A percentile compares a stretch with the other conserved stretches of the same genome.
These are phyloP conservation scores for Phthorimaea operculella DNA, from an alignment of 1,140 invertebrate species.

Conservation along the genomic window DNA sequence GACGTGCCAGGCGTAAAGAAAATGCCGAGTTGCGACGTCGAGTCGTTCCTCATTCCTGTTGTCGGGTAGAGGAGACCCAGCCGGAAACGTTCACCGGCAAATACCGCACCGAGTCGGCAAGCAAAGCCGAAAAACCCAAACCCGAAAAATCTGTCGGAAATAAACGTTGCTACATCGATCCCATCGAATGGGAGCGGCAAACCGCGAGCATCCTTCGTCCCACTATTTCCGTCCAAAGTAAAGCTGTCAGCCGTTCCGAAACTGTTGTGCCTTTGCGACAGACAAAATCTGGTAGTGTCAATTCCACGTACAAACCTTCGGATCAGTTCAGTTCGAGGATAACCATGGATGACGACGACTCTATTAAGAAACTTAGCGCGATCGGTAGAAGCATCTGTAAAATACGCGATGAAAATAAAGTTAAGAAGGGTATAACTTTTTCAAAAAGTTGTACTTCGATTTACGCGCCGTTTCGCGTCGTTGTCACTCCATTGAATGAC, in stretches of 20 bases:
- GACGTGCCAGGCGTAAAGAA: conserved; percentile 63
- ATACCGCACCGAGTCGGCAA: conserved; percentile 58
- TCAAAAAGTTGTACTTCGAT: conserved; percentile 54
- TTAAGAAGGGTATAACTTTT: conserved; percentile 43
- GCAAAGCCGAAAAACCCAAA: conserved; percentile 42
- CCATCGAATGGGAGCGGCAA: conserved; percentile 59
- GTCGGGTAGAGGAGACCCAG: conserved; percentile 38
- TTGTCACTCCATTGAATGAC: conserved; percentile 42
- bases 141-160: conserved; percentile 61
- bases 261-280: conserved; percentile 27
- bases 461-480: conserved; percentile 47
- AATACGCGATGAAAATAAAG: conserved; percentile 38
- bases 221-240: conserved; percentile 60
- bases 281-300: conserved; percentile 41
- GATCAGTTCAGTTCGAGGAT: conserved; percentile 30
- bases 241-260: conserved; percentile 29
- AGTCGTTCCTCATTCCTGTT: conserved; percentile 53
- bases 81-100: conserved; percentile 30
- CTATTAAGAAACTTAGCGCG: conserved; percentile 55
- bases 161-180: conserved; percentile 67
- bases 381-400: conserved; percentile 56
- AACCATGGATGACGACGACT: conserved; percentile 32
- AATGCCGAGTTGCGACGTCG: conserved; percentile 49
- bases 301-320: conserved; percentile 25
- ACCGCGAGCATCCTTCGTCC: conserved; percentile 58